Evolutionary conservation across 23 tunicate species (phyloP).

Genomic region (Aplidium turbinatum): DNA sequence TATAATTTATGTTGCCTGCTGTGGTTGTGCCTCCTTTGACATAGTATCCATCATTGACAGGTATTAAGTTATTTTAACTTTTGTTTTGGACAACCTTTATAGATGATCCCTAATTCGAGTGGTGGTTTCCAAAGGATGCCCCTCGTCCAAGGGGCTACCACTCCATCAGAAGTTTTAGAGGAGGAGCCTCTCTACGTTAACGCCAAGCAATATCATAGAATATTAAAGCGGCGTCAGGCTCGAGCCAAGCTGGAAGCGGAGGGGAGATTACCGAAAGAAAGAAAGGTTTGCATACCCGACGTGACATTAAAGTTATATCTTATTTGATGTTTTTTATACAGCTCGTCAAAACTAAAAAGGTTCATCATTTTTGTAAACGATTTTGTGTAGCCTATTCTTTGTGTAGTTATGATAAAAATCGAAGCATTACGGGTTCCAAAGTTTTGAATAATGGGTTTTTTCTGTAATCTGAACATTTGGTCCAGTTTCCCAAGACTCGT

Average conservation of each 20-base stretch:
- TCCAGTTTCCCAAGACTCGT: too few species aligned
- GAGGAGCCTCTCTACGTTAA: conserved; percentile 99
- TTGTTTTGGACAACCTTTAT: neutral
- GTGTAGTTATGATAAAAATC: too few species aligned
- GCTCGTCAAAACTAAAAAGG: too few species aligned
- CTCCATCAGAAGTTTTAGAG: conserved; percentile 66
- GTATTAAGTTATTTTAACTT: neutral
- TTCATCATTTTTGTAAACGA: too few species aligned
- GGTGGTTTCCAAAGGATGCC: conserved; percentile 77
- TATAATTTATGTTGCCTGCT: too few species aligned
- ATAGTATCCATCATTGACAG: neutral
- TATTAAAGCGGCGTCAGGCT: conserved; percentile 89
- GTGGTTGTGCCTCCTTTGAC: too few species aligned
- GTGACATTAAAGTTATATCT: neutral
- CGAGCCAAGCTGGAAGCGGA: conserved; percentile 97
- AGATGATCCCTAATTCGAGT: conserved; percentile 76
- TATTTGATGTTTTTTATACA: neutral
- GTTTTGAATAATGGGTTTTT: too few species aligned
- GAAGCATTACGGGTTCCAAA: too few species aligned
- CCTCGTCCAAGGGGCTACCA: conserved; percentile 26
- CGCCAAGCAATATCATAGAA: conserved; percentile 97
- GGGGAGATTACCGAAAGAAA: conserved; percentile 95
- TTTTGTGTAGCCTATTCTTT: too few species aligned
- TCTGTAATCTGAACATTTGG: too few species aligned
- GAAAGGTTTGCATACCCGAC: conserved; percentile 59